phyloP scores from a whole-genome alignment of 2,113 vertebrate species.

The Pituophis catenifer region DNA sequence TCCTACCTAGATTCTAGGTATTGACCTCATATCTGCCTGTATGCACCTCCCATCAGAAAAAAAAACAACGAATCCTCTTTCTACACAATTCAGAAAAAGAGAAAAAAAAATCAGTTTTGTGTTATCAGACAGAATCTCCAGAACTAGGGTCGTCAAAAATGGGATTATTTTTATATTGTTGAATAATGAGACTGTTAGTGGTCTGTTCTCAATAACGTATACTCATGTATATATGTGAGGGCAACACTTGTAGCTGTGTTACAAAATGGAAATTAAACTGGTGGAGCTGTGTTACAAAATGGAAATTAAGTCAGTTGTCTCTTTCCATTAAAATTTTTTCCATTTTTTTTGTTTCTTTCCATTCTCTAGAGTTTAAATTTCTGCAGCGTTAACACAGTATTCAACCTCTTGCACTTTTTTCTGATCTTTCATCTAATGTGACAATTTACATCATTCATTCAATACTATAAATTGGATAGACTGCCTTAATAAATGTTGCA shows the following conservation, averaged over 20 bases:
- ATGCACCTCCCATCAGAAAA: neutral
- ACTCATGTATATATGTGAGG: conserved; percentile 12
- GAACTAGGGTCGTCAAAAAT: neutral
- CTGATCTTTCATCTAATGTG: conserved; percentile 10
- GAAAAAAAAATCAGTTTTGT: neutral
- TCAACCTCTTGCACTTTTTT: neutral
- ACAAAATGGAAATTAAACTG: neutral
- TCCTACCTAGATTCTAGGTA: neutral
- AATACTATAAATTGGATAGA: conserved; percentile 30
- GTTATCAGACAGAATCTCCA: neutral
- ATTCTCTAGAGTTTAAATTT: neutral
- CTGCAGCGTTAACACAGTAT: neutral
- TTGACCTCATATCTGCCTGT: neutral
- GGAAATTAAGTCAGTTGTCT: neutral
- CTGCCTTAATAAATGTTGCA: conserved; percentile 33
- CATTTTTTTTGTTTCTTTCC: neutral
- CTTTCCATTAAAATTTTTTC: fast-evolving
- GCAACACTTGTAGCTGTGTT: neutral
- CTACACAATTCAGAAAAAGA: neutral
- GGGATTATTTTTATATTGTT: neutral
- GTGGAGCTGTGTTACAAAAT: neutral
- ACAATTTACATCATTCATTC: conserved; percentile 33
- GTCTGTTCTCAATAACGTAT: conserved; percentile 21
- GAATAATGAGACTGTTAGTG: neutral
- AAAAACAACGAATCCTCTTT: neutral